Evolutionary conservation across 2,113 vertebrate genomes (phyloP).

Genomic region (Poicephalus gulielmi): DNA sequence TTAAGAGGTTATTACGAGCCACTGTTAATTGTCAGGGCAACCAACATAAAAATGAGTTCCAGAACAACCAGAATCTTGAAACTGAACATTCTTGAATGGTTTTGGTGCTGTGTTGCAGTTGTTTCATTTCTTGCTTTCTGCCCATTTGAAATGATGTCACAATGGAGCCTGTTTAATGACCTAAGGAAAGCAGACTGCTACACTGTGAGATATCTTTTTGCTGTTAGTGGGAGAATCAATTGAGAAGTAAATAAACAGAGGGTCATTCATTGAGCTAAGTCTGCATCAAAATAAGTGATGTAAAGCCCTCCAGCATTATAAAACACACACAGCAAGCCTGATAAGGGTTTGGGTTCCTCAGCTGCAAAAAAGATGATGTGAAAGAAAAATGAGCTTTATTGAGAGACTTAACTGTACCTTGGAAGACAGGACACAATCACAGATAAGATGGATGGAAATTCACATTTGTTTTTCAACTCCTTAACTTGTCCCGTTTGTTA

Average conservation of each 20-base stretch:
- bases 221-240: not conserved
- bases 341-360: not conserved
- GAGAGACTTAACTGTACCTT: not conserved
- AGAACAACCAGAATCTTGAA: not conserved
- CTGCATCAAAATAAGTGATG: not conserved
- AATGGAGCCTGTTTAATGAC: not conserved
- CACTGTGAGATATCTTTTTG: not conserved
- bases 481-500: not conserved
- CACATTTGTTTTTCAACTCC: not conserved
- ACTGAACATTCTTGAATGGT: not conserved
- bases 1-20: not conserved
- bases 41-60: not conserved
- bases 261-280: not conserved
- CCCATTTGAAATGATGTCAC: not conserved
- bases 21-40: not conserved
- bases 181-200: not conserved
- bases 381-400: not conserved
- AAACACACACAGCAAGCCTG: not conserved
- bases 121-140: not conserved
- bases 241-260: not conserved
- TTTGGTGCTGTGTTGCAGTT: not conserved
- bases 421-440: not conserved
- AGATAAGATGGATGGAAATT: not conserved
- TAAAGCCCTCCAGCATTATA: not conserved
- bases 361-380: not conserved